Evolutionary conservation across 2,113 vertebrate species (phyloP), one percentile per base, ranked within the genome.

Genomic region (Zapus hudsonius): DNA sequence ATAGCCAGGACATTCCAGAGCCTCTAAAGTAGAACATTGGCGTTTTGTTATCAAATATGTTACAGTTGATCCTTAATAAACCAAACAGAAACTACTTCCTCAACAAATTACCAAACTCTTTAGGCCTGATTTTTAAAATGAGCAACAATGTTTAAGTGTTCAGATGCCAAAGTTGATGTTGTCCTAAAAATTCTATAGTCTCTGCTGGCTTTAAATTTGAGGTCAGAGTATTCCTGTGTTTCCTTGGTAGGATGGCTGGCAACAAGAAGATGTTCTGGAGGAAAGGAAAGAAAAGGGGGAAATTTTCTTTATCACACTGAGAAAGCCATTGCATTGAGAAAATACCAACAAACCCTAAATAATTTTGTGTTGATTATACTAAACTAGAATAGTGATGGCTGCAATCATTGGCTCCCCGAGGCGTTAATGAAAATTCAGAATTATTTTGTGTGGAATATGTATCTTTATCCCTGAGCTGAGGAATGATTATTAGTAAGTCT

Each of bases 381-480:
- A 90, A 96, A 95, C 96, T 92, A 90, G 92, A 97, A 96, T 94
- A 83, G 40, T 89, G 92, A 92, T 95, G 84, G 95, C 82, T 92
- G 94, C 94, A 96, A 96, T 97, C 93, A 96, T 97, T 96, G 83
- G 93, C 92, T 97, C 87, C 95, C 92, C 9, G 23, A 90, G 90
- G 92, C 93, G 85, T 96, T 96, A 97, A 96, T 96, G 88, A 95
- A 96, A 97, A 96, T 94, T 94, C 93, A 94, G 91, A 85, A 93
- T 95, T 97, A 96, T 96, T 94, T 96, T 92, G 74, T 94, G 70
- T 75, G 47, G 90, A 95, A 95, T 93, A 91, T 96, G 87, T 95
- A 92, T 97, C 95, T 95, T 96, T 97, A 96, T 87, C 88, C 95
- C 94, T 92, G 90, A 95, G 75, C 75, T 92, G 81, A 59, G 55